Evolutionary conservation across 2,113 vertebrate genomes (phyloP), one percentile per base, ranked within the genome.

Genomic region (Coregonus clupeaformis): DNA sequence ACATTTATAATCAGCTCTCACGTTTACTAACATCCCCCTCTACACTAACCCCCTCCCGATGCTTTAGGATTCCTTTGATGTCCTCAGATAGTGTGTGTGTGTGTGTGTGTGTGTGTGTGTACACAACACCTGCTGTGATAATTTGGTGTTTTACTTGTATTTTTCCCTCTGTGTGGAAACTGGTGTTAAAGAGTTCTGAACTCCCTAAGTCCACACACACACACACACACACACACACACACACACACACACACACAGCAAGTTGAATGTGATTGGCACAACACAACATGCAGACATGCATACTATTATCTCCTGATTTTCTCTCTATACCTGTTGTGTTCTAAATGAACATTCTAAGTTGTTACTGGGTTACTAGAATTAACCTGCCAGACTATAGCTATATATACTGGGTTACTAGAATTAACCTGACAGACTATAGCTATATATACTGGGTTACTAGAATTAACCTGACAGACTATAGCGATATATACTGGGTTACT

Each of bases 111-210:
- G 66, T 79, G 78, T 78, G 77, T 77, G 32, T 18, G 72, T 52
- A 77, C 78, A 84, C 68, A 81, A 78, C 79, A 68, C 87, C 89
- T 83, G 85, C 88, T 91, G 89, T 80, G 87, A 89, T 89, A 88
- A 91, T 90, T 78, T 75, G 69, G 66, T 86, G 82, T 87, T 90
- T 87, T 85, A 82, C 78, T 88, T 86, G 89, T 74, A 86, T 86
- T 88, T 86, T 78, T 82, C 72, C 75, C 73, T 82, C 80, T 84
- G 76, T 81, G 82, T 84, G 75, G 78, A 90, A 87, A 85, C 79
- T 73, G 77, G 81, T 87, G 84, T 89, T 90, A 88, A 89, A 89
- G 78, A 88, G 75, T 86, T 84, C 71, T 87, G 85, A 89, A 90
- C 87, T 84, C 74, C 79, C 45, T 77, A 84, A 82, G 86, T 89